These are phyloP conservation scores for Pinna nobilis DNA, from an alignment of 1,140 invertebrate species.

Conservation along the genomic window DNA sequence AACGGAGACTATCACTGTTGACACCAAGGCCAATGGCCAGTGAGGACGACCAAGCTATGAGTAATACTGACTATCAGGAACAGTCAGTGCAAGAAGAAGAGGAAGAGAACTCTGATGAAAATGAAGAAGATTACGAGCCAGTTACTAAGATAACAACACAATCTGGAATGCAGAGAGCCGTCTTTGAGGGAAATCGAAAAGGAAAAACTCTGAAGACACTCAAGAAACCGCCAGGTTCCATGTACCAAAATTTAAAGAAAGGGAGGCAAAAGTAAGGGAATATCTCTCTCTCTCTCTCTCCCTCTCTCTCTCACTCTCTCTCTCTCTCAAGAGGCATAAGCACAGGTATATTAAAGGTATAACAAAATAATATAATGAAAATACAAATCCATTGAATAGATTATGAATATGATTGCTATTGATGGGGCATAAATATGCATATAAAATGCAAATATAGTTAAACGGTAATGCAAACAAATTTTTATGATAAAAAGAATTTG, in stretches of 20 bases:
- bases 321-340: no score
- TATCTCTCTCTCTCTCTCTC: not conserved
- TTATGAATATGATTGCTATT: no score
- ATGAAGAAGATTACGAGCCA: slow-evolving; percentile 18
- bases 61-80: not conserved
- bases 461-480: no score
- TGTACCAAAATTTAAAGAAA: slow-evolving; percentile 11
- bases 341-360: not conserved
- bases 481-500: no score
- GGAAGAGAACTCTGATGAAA: slow-evolving; percentile 16
- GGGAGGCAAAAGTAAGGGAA: slow-evolving; percentile 12
- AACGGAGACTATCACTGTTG: slow-evolving; percentile 18
- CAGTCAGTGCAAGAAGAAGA: slow-evolving; percentile 2
- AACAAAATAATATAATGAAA: not conserved
- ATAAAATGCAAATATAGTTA: no score
- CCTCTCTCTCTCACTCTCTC: not conserved
- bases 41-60: not conserved
- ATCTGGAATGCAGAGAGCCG: slow-evolving; percentile 16
- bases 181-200: slow-evolving; percentile 15
- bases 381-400: not conserved
- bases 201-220: slow-evolving; percentile 16
- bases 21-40: not conserved
- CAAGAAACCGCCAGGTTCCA: slow-evolving; percentile 1
- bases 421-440: no score
- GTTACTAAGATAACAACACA: slow-evolving; percentile 17